Conservation (phyloP, 2,888 invertebrate species). For the Perizoma affinitatum region DNA sequence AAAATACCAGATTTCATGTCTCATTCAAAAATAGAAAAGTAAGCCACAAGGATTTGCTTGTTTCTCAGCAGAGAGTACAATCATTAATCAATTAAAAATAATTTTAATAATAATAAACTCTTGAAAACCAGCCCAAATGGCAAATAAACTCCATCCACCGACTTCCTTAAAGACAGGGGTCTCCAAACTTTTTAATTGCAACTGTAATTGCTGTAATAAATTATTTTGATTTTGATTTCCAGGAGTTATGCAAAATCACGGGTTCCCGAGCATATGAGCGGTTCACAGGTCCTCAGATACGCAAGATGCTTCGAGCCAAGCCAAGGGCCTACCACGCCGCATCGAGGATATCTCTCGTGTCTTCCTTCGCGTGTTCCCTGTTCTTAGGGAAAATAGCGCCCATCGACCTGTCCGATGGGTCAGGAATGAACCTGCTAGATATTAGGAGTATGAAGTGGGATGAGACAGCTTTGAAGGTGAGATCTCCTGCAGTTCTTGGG, state of each 20-base stretch:
- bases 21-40: too few species aligned
- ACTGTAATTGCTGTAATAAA: too few species aligned
- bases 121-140: too few species aligned
- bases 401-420: conserved; percentile 96
- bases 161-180: too few species aligned
- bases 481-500: neutral
- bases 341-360: conserved; percentile 95
- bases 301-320: conserved; percentile 91
- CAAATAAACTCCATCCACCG: too few species aligned
- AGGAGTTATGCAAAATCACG: conserved; percentile 91
- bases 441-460: conserved; percentile 92
- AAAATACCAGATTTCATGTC: conserved; percentile 14
- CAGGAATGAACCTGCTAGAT: conserved; percentile 98
- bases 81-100: too few species aligned
- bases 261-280: conserved; percentile 95
- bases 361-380: conserved; percentile 95
- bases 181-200: too few species aligned
- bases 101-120: too few species aligned
- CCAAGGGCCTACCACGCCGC: conserved; percentile 82
- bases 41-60: too few species aligned
- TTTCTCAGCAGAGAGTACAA: too few species aligned
- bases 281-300: conserved; percentile 97
- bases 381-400: conserved; percentile 94
- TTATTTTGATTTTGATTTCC: conserved; percentile 6
- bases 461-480: conserved; percentile 87